phyloP scores from a whole-genome alignment of 2,113 vertebrate species.

The Colius striatus region DNA sequence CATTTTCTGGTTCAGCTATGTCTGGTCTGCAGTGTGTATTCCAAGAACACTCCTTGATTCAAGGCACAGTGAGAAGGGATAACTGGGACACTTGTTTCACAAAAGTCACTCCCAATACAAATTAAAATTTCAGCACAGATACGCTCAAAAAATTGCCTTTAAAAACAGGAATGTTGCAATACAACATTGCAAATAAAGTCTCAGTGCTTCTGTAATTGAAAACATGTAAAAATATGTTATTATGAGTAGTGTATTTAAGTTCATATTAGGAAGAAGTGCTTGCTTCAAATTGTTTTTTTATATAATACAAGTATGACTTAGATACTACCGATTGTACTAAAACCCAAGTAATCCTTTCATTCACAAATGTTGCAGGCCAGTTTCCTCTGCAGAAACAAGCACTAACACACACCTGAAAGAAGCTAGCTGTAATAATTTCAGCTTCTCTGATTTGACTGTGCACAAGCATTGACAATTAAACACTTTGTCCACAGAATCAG shows the following conservation, averaged over 20 bases:
- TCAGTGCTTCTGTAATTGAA: background rate
- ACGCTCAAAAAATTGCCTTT: background rate
- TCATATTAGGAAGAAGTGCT: background rate
- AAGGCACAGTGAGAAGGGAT: background rate
- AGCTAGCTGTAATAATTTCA: fast-evolving
- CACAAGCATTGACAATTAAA: background rate
- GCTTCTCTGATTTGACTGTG: background rate
- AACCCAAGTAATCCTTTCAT: background rate
- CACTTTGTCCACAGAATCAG: background rate
- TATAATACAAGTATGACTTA: background rate
- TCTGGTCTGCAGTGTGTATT: background rate
- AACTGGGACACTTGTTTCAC: background rate
- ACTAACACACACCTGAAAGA: background rate
- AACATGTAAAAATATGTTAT: background rate
- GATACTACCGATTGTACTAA: background rate
- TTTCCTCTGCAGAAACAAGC: background rate
- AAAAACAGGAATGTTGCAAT: background rate
- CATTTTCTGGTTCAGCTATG: background rate
- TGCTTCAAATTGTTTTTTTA: background rate
- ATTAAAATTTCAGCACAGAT: background rate
- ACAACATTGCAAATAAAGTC: background rate
- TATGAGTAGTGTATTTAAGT: background rate
- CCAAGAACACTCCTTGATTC: background rate
- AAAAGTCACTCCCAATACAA: background rate
- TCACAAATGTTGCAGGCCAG: background rate